phyloP scores from a whole-genome alignment of 2,113 vertebrate species.

The Gallinago undulata region DNA sequence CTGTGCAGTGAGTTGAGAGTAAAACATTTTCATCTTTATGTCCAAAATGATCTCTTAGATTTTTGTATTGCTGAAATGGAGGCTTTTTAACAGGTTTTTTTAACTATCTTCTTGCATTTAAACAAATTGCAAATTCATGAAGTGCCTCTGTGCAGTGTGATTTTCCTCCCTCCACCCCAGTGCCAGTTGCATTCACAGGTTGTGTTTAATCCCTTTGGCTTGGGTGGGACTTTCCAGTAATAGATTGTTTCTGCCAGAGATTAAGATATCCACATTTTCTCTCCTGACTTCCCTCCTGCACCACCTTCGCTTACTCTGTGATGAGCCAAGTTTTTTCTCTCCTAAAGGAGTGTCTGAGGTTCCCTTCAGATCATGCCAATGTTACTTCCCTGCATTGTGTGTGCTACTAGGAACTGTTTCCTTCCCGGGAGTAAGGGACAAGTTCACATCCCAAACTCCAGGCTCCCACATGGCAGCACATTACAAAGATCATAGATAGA shows the following conservation, averaged over 20 bases:
- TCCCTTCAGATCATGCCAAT: constrained; percentile 26
- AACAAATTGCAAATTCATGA: background rate
- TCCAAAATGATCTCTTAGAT: background rate
- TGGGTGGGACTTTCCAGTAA: background rate
- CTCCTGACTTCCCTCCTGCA: constrained; percentile 18
- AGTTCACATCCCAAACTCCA: constrained; percentile 34
- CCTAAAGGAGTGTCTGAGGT: background rate
- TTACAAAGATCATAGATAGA: constrained; percentile 49
- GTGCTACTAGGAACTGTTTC: constrained; percentile 36
- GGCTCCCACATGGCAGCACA: constrained; percentile 41
- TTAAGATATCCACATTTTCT: constrained; percentile 39
- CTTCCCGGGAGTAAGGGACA: constrained; percentile 25
- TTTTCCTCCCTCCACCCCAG: background rate
- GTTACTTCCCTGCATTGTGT: constrained; percentile 64
- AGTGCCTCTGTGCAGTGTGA: background rate
- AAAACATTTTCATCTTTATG: background rate
- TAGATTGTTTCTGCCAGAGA: background rate
- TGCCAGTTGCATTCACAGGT: background rate
- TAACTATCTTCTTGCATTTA: background rate
- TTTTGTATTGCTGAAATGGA: background rate
- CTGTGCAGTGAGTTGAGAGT: background rate
- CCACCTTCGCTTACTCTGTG: background rate
- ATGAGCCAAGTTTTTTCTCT: constrained; percentile 22
- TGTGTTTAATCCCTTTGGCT: constrained; percentile 21
- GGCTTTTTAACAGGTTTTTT: background rate